A percentile compares a stretch with the other conserved stretches of the same genome.
Conservation (phyloP, 2,888 invertebrate genomes). For the Leptinotarsa juncta region DNA sequence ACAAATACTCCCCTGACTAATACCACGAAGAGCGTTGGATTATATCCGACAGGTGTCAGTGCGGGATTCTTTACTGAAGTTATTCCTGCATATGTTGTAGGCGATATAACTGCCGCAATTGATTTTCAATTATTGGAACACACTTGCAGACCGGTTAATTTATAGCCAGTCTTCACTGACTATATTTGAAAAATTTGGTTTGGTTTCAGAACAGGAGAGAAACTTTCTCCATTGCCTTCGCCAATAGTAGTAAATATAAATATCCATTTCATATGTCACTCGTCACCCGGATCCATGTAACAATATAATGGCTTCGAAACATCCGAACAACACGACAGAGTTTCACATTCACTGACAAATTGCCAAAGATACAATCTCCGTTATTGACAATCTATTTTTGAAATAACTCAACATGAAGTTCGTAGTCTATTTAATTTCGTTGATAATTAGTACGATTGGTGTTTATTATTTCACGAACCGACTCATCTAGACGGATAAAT, state of each 20-base stretch:
- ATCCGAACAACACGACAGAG: slow-evolving; percentile 5
- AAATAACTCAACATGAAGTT: slow-evolving; percentile 22
- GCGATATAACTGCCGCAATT: too few relatives aligned
- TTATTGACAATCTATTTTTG: slow-evolving; percentile 33
- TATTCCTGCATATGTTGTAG: too few relatives aligned
- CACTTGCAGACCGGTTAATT: too few relatives aligned
- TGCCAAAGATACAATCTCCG: slow-evolving; percentile 32
- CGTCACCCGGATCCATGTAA: background rate
- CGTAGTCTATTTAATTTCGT: slow-evolving; percentile 14
- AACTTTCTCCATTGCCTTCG: background rate
- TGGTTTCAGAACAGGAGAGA: background rate
- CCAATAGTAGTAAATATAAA: background rate
- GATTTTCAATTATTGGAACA: too few relatives aligned
- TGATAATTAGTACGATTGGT: slow-evolving; percentile 10
- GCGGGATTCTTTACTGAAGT: too few relatives aligned
- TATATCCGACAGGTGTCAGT: too few relatives aligned
- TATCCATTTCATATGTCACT: slow-evolving; percentile 3
- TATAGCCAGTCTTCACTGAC: too few relatives aligned
- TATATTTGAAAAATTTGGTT: too few relatives aligned
- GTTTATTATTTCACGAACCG: slow-evolving; percentile 19
- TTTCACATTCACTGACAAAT: slow-evolving; percentile 31
- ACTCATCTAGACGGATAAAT: slow-evolving; percentile 6
- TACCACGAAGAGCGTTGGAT: too few relatives aligned
- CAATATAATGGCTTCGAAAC: slow-evolving; percentile 12
- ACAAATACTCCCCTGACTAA: too few relatives aligned